Base-by-base conservation (phyloP, 2,113 vertebrate genomes). In the Ageneiosus marmoratus region DNA sequence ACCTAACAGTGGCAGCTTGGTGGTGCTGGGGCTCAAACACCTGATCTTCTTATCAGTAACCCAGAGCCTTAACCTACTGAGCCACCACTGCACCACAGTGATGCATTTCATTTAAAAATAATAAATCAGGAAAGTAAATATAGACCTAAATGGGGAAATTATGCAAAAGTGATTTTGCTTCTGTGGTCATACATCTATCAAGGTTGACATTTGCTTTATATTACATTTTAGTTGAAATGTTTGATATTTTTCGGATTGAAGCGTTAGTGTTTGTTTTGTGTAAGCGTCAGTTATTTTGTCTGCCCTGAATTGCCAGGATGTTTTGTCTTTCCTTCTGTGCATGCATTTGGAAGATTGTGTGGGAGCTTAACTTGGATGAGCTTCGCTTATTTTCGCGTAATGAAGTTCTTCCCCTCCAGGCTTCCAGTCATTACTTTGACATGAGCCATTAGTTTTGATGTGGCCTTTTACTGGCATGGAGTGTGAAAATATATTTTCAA, bases 311-410 rank as follows among this genome's bases (percentile, higher is more conserved):
- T 80, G 78, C 27, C 41, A 24, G 20, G 50, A 15, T 70, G 22
- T n/a, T 72, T 46, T 72, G 37, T 53, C 12, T 73, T 56, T 72
- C 51, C 32, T 62, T 62, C 22, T 73, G 60, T 62, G 56, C 34
- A 13, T 69, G 50, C 73, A 69, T 32, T 56, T 44, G 20, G 60
- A 67, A 77, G 32, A 55, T 53, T 56, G 60, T 77, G 81, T 70
- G 15, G 27, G 74, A 77, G 73, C 73, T 69, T 77, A 77, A 83
- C 58, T 76, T 77, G 81, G 73, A 74, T 76, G 56, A 76, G 72
- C 81, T 65, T 63, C 46, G 24, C 73, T 65, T 60, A 77, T 44
- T 76, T 65, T 76, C 44, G 46, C 32, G 41, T 77, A 77, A 83
- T 77, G 81, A 83, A 76, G 73, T 58, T 81, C 67, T 81, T 81